Conservation (phyloP, 2,888 invertebrate species). For the Cantharis rufa region DNA sequence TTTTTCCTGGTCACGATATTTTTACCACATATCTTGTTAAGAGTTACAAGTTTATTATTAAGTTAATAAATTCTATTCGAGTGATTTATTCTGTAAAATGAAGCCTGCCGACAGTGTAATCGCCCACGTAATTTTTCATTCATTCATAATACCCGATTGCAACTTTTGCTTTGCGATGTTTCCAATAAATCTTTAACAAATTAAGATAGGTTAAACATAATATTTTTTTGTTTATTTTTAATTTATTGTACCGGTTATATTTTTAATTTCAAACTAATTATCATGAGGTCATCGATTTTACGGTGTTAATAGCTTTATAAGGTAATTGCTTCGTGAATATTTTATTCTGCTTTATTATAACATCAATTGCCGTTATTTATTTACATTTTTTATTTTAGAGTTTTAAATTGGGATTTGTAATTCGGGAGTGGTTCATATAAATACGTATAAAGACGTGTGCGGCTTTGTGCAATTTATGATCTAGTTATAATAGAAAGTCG, state of each 20-base stretch:
- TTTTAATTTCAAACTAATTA: not conserved
- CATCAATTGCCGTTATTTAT: not conserved
- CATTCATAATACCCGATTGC: constrained; percentile 6
- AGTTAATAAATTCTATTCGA: constrained; percentile 5
- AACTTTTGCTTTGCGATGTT: not conserved
- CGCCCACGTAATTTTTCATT: constrained; percentile 16
- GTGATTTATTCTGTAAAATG: constrained; percentile 15
- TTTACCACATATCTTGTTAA: not conserved
- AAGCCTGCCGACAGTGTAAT: constrained; percentile 16
- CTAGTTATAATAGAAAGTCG: not conserved
- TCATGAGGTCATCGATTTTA: not conserved
- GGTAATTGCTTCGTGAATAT: not conserved
- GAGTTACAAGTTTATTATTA: not conserved
- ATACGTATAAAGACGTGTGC: not conserved
- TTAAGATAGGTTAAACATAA: not conserved
- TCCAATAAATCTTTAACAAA: constrained; percentile 1
- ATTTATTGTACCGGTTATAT: not conserved
- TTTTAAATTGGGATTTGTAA: not conserved
- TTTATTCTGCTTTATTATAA: not conserved
- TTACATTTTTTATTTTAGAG: not conserved
- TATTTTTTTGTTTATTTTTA: not conserved
- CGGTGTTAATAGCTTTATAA: not conserved
- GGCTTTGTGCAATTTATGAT: not conserved
- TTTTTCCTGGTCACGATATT: not conserved
- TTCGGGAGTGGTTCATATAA: not conserved